Percentiles rank a stretch among this genome's conserved stretches.
Conservation (phyloP, 2,888 invertebrate genomes). For the Druceiella hillmani region DNA sequence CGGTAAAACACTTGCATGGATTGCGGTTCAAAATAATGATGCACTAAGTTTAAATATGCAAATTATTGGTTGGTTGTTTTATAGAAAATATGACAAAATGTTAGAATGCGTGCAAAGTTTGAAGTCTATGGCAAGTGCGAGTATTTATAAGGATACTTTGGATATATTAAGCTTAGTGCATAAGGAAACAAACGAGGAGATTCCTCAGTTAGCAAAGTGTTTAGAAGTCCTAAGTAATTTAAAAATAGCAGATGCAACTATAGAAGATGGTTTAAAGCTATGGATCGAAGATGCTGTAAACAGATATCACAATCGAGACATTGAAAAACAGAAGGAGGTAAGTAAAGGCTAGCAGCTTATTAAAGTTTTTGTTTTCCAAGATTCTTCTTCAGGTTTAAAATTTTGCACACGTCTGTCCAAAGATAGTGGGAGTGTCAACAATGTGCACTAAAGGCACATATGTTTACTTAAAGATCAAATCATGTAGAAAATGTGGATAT, state of each 20-base stretch:
- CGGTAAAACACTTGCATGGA: conserved; percentile 76
- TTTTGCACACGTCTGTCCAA: too few species aligned
- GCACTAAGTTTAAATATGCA: conserved; percentile 51
- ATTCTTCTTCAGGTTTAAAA: too few species aligned
- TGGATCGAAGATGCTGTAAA: conserved; percentile 51
- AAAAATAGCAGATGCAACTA: conserved; percentile 27
- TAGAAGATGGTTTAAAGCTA: conserved; percentile 45
- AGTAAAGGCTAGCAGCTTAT: too few species aligned
- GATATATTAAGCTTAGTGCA: conserved; percentile 35
- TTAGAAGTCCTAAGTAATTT: conserved; percentile 31
- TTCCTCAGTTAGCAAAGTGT: conserved; percentile 27
- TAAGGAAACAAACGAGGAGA: conserved; percentile 26
- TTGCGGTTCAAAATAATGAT: conserved; percentile 47
- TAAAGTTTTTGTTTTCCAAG: too few species aligned
- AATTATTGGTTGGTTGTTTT: conserved; percentile 61
- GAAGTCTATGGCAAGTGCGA: conserved; percentile 26
- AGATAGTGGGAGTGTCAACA: too few species aligned
- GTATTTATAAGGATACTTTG: conserved; percentile 31
- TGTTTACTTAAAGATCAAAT: too few species aligned
- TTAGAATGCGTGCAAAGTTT: conserved; percentile 29
- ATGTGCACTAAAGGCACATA: too few species aligned
- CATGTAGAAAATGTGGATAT: too few species aligned
- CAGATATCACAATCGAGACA: conserved; percentile 51
- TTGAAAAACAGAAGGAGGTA: conserved; percentile 52
- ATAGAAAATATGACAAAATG: conserved; percentile 59